Percentiles rank a stretch among this genome's conserved stretches.
These are phyloP conservation scores for Tenualosa ilisha DNA, from an alignment of 2,797 vertebrate species.

Conservation along the genomic window DNA sequence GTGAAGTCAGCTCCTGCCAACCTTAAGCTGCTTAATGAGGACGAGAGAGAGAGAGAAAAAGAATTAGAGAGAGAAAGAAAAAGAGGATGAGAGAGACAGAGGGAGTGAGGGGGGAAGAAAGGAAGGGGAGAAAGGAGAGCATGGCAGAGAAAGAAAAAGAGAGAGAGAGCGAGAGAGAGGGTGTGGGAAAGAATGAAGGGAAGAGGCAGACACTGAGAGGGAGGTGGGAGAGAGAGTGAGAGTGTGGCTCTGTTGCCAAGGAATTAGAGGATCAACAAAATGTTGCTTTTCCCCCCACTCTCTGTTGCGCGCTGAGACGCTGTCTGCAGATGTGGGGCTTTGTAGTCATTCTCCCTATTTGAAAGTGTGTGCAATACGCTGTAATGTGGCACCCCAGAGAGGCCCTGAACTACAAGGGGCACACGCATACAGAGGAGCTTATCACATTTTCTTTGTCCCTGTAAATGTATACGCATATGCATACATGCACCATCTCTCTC, in stretches of 20 bases:
- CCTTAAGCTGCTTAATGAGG: conserved; percentile 30
- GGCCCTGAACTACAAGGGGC: conserved; percentile 4
- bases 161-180: neutral
- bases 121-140: neutral
- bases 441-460: neutral
- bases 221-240: neutral
- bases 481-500: neutral
- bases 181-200: neutral
- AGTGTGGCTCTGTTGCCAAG: conserved; percentile 19
- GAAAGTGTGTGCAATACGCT: conserved; percentile 3
- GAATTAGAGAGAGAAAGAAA: neutral
- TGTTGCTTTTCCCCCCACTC: neutral
- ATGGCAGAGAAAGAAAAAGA: neutral
- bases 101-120: neutral
- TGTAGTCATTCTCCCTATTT: neutral
- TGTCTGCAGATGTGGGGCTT: conserved; percentile 11
- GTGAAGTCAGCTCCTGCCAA: conserved; percentile 18
- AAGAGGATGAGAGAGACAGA: neutral
- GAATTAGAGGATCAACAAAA: conserved; percentile 32
- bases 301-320: neutral
- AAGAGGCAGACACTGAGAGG: neutral
- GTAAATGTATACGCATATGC: neutral
- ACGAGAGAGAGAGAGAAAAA: neutral
- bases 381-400: neutral
- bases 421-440: neutral